Evolutionary conservation across 37 sponge, comb jelly and placozoan genomes (phyloP).

Genomic region (Agelas oroides): DNA sequence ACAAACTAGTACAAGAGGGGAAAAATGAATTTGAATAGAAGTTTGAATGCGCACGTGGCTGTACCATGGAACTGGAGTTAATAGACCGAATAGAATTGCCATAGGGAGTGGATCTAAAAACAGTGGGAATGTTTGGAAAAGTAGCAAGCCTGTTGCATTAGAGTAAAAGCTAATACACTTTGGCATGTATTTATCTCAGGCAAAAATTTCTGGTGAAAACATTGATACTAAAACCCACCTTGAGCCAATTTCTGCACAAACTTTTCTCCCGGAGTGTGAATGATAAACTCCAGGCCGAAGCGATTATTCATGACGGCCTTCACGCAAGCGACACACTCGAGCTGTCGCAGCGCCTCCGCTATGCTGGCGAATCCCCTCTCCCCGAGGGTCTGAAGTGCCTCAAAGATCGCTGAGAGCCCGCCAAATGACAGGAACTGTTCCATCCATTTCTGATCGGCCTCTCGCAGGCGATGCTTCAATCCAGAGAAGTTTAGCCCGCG

Average conservation of each 20-base stretch:
- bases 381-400: slow-evolving; percentile 75
- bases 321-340: slow-evolving; percentile 88
- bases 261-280: slow-evolving; percentile 47
- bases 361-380: slow-evolving; percentile 74
- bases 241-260: slow-evolving; percentile 68
- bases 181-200: no score
- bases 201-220: no score
- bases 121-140: no score
- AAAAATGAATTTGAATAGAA: no score
- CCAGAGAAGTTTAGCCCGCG: slow-evolving; percentile 69
- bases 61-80: no score
- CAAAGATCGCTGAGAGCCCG: slow-evolving; percentile 85
- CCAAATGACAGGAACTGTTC: slow-evolving; percentile 82
- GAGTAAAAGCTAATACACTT: no score
- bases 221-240: no score
- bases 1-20: no score
- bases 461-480: slow-evolving; percentile 73
- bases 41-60: no score
- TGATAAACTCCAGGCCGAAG: slow-evolving; percentile 83
- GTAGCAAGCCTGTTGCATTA: no score
- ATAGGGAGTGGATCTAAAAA: no score
- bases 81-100: no score
- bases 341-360: slow-evolving; percentile 86
- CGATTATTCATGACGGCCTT: slow-evolving; percentile 90
- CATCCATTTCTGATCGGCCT: slow-evolving; percentile 85